Evolutionary conservation across 2,888 invertebrate species (phyloP), one percentile per base, ranked within the genome.

Genomic region (Apamea epomidion): DNA sequence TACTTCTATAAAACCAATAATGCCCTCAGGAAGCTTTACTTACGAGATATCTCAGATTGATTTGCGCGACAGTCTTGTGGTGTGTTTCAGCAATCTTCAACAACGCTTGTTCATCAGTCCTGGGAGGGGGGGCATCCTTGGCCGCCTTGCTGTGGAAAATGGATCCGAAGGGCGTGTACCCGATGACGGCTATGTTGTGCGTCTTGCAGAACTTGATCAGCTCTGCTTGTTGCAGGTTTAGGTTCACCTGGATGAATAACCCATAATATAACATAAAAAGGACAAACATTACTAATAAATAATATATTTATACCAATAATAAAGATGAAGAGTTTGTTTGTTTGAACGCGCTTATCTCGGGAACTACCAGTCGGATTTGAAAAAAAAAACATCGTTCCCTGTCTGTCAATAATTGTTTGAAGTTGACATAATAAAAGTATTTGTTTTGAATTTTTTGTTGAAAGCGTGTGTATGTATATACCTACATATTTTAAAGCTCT

Each of bases 141-240:
- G 90, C 94, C 0, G 97, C 97, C 37, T 97, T 97, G 54, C 78
- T 84, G 45, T 92, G 91, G 90, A 96, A 94, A 62, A 97, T 89
- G 0, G 95, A 94, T 0, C 98, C 98, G 84, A 99, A 97, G 0
- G 98, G 98, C 51, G 98, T 98, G 94, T 98, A 99, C 0, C 96
- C 98, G 86, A 97, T 98, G 87, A 99, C 94, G 0, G 96, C 95
- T 74, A 99, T 98, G 71, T 95, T 97, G 64, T 97, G 97, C n/a
- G 97, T 92, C 77, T 97, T 97, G 92, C 98, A 98, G 91, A 98
- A 98, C 14, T 97, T 95, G 0, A 98, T 97, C 62, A 99, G 93
- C 68, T 98, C 97, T 42, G 97, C 97, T 91, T 99, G 98, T 86
- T 98, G 98, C 10, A 98, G 95, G 88, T 98, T 98, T 10, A 98